Conservation (phyloP, 1,140 invertebrate genomes). For the Thaumetopoea pityocampa region DNA sequence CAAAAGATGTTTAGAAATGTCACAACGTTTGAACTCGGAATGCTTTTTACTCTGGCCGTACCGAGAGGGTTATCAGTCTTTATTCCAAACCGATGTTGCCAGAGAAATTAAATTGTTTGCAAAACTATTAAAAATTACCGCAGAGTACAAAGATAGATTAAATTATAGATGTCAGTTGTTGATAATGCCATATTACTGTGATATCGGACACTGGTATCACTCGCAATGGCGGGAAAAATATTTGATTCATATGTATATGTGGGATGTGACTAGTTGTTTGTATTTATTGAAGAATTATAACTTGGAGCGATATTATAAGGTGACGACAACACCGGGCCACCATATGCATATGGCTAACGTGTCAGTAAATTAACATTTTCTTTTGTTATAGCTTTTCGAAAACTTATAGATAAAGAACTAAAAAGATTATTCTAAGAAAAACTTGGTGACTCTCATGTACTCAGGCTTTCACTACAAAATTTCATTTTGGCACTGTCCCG, state of each 20-base stretch:
- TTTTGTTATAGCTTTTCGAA: background rate
- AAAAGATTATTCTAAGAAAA: no score
- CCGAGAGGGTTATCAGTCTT: slow-evolving; percentile 78
- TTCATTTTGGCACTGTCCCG: no score
- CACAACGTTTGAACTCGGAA: slow-evolving; percentile 78
- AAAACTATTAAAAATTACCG: slow-evolving; percentile 78
- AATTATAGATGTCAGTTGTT: slow-evolving; percentile 80
- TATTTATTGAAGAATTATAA: slow-evolving; percentile 80
- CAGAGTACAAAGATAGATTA: slow-evolving; percentile 80
- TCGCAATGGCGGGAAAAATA: slow-evolving; percentile 26
- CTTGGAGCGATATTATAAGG: slow-evolving; percentile 79
- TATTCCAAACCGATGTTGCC: slow-evolving; percentile 78
- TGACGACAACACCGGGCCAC: slow-evolving; percentile 79
- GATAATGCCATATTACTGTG: slow-evolving; percentile 68
- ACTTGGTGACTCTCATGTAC: no score
- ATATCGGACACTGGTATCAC: slow-evolving; percentile 30
- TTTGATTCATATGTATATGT: slow-evolving; percentile 72
- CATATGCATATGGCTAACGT: slow-evolving; percentile 69
- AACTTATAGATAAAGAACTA: background rate
- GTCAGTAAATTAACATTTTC: slow-evolving; percentile 42
- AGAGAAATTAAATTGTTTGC: slow-evolving; percentile 80
- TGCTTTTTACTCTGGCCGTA: slow-evolving; percentile 80
- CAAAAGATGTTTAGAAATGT: slow-evolving; percentile 80
- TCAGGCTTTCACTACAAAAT: no score
- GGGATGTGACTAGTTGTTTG: slow-evolving; percentile 80